Percentiles rank a stretch among this genome's conserved stretches.
These are phyloP conservation scores for Gallinago undulata DNA, from an alignment of 2,113 vertebrate species.

Conservation along the genomic window DNA sequence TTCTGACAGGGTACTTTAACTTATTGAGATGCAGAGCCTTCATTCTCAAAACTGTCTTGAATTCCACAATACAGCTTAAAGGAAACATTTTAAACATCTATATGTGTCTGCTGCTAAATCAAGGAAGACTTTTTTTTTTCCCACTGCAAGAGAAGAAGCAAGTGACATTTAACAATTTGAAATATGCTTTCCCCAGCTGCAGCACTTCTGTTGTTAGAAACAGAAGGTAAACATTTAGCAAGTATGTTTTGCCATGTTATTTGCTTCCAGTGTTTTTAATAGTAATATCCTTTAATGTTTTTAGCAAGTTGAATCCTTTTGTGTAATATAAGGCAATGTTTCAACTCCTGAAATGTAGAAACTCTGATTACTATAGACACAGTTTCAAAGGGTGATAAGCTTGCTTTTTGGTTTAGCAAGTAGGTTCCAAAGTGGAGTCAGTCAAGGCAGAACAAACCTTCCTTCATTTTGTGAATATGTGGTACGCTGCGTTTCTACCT, in stretches of 20 bases:
- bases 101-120: background rate
- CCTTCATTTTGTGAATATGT: background rate
- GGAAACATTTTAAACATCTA: background rate
- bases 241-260: background rate
- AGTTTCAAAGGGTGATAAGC: background rate
- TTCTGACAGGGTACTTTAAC: conserved; percentile 41
- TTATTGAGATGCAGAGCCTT: conserved; percentile 1
- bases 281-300: background rate
- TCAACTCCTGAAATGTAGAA: background rate
- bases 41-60: background rate
- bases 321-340: background rate
- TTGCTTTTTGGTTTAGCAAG: background rate
- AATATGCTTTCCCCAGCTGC: background rate
- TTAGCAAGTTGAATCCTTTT: background rate
- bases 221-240: background rate
- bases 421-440: background rate
- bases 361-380: background rate
- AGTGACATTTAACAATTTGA: background rate
- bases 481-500: background rate
- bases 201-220: background rate
- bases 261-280: background rate
- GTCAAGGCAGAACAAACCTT: background rate
- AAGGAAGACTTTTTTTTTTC: background rate
- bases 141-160: background rate
- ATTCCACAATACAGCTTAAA: background rate